phyloP scores from a whole-genome alignment of 1,140 invertebrate species.

The Tetramorium alpestre region DNA sequence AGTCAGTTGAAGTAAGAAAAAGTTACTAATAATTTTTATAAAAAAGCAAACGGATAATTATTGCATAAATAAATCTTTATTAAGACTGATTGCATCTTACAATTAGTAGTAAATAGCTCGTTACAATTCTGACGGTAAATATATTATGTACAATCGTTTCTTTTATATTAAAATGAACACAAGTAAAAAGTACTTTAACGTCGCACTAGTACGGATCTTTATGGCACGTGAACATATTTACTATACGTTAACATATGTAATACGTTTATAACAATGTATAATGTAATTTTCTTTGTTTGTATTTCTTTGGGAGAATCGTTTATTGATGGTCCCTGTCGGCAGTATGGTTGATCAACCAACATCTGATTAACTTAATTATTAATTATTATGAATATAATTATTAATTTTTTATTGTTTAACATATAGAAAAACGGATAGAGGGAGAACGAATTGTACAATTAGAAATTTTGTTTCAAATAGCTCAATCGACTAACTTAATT shows the following conservation, averaged over 20 bases:
- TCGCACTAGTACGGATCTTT: slow-evolving; percentile 16
- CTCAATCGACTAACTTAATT: no score
- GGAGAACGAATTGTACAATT: not conserved
- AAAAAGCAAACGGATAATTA: not conserved
- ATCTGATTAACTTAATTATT: not conserved
- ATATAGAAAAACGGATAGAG: not conserved
- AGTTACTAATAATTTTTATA: not conserved
- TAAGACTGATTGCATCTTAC: slow-evolving; percentile 19
- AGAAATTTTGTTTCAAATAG: not conserved
- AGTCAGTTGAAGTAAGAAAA: not conserved
- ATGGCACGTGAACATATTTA: slow-evolving; percentile 11
- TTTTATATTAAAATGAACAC: slow-evolving; percentile 60
- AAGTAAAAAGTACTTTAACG: slow-evolving; percentile 34
- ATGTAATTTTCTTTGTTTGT: not conserved
- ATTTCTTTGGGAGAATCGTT: not conserved
- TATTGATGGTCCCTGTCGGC: slow-evolving; percentile 12
- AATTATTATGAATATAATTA: not conserved
- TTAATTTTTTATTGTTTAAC: not conserved
- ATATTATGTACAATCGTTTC: slow-evolving; percentile 40
- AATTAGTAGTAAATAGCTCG: slow-evolving; percentile 16
- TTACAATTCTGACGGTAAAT: slow-evolving; percentile 40
- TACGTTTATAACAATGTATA: not conserved
- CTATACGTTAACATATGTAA: not conserved
- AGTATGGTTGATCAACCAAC: not conserved
- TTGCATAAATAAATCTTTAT: slow-evolving; percentile 51